Evolutionary conservation across 2,113 vertebrate genomes (phyloP), one percentile per base, ranked within the genome.

Genomic region (Lagopus muta): DNA sequence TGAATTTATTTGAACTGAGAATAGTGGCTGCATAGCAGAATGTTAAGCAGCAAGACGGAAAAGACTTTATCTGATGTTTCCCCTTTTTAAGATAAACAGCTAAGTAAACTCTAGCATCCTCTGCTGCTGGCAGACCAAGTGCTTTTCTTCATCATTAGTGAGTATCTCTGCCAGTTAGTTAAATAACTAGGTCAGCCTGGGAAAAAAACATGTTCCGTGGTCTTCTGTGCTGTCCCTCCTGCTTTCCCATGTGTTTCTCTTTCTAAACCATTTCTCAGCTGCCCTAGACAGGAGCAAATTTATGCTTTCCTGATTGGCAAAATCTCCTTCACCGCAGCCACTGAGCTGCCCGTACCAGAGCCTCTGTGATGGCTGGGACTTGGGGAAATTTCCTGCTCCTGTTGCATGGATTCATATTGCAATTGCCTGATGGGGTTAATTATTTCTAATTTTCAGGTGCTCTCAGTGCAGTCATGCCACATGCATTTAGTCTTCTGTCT

Each of bases 111-210:
- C 0, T 0, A 90, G 73, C 43, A 86, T 90, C 79, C 27, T 90
- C 81, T 75, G 86, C 89, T 96, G 61, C 90, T 90, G 91, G 61
- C 93, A 94, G 76, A 52, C 76, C 42, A 9, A 4, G 83, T 90
- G 73, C 94, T 91, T 93, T 77, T 1, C 89, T 92, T 89, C 72
- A 88, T 90, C 90, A 91, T 94, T 94, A 81, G 72, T 64, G 72
- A 85, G 50, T 47, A n/a, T 77, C 82, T 95, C 82, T 90, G 93
- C 65, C 93, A 92, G 79, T 94, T 77, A 95, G 82, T 91, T 95
- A 86, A 95, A 76, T 93, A 96, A 95, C 82, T 94, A 94, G 93
- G 93, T 95, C 96, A 95, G 86, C 66, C 82, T 81, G 32, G 47
- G 40, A 40, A 80, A 57, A 73, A 90, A 73, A 66, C 10, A 50